Evolutionary conservation across 1,140 invertebrate species (phyloP), one percentile per base, ranked within the genome.

Genomic region (Diorhabda elongata): DNA sequence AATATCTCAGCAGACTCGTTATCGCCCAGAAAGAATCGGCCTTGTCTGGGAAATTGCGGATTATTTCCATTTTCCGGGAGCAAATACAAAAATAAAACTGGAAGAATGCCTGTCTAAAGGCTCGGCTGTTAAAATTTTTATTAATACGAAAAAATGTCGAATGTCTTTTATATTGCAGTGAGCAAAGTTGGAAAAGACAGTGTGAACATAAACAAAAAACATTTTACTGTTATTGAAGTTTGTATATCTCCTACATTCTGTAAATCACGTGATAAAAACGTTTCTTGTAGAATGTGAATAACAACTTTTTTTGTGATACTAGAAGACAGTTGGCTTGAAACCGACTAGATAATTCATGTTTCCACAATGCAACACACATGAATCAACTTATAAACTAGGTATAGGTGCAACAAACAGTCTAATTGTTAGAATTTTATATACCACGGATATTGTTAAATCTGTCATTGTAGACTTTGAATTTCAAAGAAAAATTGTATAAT

Each of bases 11-110:
- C 47, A 52, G 47, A 52, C 47, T 52, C 47, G 47, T 52, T 52
- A 52, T 52, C 47, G 47, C 47, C n/a, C 47, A 52, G n/a, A 52
- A 52, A 52, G 47, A n/a, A 52, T 6, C 47, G 47, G 47, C 47
- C 47, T 52, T 52, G 47, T 52, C 47, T 52, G 47, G n/a, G 47
- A 52, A 52, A 52, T 52, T 52, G 47, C 47, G n/a, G 47, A 52
- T 52, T 52, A 52, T 52, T 52, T 52, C 47, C 47, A 52, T 52
- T 52, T 52, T n/a, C 47, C 47, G 47, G n/a, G 47, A 52, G n/a
- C 6, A 52, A 6, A 52, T 52, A 52, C 6, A 52, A 52, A 52
- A 52, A 52, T 52, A 52, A 52, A 52, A 52, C 6, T 6, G 47
- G 6, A 52, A n/a, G 47, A 52, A 52, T 52, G 47, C n/a, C 47